phyloP scores from a whole-genome alignment of 2,113 vertebrate genomes.

The Alouatta palliata region DNA sequence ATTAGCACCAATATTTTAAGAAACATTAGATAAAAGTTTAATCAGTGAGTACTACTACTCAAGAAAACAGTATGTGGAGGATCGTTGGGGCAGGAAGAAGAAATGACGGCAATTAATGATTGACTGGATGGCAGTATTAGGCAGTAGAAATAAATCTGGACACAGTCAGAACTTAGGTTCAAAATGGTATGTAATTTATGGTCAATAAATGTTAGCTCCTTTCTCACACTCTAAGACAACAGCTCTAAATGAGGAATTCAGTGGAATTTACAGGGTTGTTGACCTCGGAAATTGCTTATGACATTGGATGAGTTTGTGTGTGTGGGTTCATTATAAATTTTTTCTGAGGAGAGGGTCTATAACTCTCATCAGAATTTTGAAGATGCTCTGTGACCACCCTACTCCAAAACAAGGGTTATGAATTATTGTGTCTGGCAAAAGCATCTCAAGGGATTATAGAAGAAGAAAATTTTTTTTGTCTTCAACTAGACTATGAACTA shows the following conservation, averaged over 20 bases:
- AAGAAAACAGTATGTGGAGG: neutral
- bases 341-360: neutral
- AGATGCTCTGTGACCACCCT: neutral
- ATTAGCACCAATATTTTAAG: conserved; percentile 15
- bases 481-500: conserved; percentile 27
- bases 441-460: neutral
- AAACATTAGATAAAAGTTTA: conserved; percentile 27
- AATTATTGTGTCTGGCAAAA: neutral
- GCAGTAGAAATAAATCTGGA: neutral
- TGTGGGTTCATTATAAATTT: neutral
- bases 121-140: neutral
- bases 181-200: neutral
- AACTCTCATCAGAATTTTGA: neutral
- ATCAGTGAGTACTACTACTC: neutral
- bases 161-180: neutral
- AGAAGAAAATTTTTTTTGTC: neutral
- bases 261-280: neutral
- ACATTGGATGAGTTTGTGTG: neutral
- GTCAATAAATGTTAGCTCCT: neutral
- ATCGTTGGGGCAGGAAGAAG: neutral
- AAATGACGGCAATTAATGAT: neutral
- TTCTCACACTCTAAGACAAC: neutral
- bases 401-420: conserved; percentile 3
- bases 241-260: neutral
- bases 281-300: neutral